These are phyloP conservation scores for Epinotia ramella DNA, from an alignment of 2,888 invertebrate species.

Conservation along the genomic window DNA sequence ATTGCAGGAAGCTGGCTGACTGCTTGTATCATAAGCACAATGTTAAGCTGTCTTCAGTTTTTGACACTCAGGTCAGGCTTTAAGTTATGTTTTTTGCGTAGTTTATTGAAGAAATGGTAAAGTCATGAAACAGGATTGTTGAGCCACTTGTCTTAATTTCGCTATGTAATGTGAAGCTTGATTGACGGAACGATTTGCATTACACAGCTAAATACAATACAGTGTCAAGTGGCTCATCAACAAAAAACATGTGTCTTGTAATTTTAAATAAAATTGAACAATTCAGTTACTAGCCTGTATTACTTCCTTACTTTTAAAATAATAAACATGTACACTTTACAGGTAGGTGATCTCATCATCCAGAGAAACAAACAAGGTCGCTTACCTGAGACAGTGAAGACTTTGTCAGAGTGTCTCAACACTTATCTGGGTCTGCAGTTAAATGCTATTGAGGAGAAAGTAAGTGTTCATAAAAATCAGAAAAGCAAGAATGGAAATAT, in stretches of 20 bases:
- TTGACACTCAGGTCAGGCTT: slow-evolving; percentile 84
- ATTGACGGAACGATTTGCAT: too few relatives aligned
- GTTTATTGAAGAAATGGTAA: background rate
- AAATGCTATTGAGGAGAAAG: slow-evolving; percentile 73
- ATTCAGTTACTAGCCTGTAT: too few relatives aligned
- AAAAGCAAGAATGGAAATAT: background rate
- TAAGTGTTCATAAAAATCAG: slow-evolving; percentile 50
- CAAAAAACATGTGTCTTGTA: too few relatives aligned
- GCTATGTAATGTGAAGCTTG: too few relatives aligned
- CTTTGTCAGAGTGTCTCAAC: slow-evolving; percentile 73
- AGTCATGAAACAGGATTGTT: background rate
- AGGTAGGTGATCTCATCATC: slow-evolving; percentile 82
- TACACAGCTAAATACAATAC: too few relatives aligned
- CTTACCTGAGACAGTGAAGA: slow-evolving; percentile 70
- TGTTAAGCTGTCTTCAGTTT: slow-evolving; percentile 83
- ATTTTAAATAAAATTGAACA: too few relatives aligned
- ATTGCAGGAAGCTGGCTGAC: slow-evolving; percentile 85
- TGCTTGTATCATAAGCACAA: slow-evolving; percentile 85
- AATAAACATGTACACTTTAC: slow-evolving; percentile 40
- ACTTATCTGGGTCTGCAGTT: slow-evolving; percentile 75
- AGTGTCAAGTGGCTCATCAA: too few relatives aligned
- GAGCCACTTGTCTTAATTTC: too few relatives aligned
- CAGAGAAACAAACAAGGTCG: slow-evolving; percentile 73
- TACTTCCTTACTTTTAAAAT: background rate
- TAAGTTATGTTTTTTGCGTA: background rate